Conservation (phyloP, 2,797 vertebrate genomes). For the Sphenopsis melanotis region DNA sequence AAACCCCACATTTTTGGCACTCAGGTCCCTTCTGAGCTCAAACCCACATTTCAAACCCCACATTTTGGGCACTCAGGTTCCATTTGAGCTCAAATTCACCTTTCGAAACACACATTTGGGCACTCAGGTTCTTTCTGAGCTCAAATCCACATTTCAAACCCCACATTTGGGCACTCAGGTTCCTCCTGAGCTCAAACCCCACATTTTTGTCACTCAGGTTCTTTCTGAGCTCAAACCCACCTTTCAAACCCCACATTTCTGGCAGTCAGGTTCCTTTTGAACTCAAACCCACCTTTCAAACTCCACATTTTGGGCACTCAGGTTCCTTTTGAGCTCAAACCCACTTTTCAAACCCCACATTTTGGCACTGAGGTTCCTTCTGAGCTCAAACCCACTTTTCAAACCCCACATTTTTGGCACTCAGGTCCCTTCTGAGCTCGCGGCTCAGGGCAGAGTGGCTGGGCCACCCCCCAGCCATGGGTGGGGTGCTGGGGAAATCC, state of each 20-base stretch:
- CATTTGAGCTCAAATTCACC: too few species aligned
- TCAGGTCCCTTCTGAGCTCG: fast-evolving
- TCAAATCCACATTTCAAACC: too few species aligned
- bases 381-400: too few species aligned
- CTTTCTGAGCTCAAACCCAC: neutral
- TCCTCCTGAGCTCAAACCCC: too few species aligned
- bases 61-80: too few species aligned
- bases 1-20: fast-evolving
- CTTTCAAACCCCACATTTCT: neutral
- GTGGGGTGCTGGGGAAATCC: conserved; percentile 54
- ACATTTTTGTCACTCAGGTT: neutral
- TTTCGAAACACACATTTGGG: too few species aligned
- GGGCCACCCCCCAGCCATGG: neutral
- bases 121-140: fast-evolving
- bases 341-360: neutral
- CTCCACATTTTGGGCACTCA: neutral
- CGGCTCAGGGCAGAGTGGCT: neutral
- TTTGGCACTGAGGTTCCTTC: too few species aligned
- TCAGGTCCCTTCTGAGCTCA: neutral
- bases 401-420: fast-evolving
- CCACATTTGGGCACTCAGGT: too few species aligned
- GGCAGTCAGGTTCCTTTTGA: neutral
- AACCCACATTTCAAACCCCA: too few species aligned
- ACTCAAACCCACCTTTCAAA: neutral
- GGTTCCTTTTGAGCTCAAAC: too few species aligned